Percentiles rank a stretch among this genome's conserved stretches.
Evolutionary conservation across 2,797 vertebrate species (phyloP).

Genomic region (Ceryle rudis): DNA sequence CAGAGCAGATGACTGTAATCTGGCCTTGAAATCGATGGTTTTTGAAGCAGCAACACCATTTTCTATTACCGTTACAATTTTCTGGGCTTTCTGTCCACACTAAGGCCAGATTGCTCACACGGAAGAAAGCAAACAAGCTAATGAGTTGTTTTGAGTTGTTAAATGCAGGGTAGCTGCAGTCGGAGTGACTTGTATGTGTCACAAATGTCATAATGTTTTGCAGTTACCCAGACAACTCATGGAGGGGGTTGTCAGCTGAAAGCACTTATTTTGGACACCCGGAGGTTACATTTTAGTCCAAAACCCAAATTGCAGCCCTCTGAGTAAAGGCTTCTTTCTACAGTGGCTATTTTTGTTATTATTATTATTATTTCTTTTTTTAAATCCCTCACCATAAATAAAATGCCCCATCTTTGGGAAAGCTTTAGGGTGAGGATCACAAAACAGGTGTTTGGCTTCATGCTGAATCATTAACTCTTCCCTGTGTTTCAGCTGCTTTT

Average conservation of each 20-base stretch:
- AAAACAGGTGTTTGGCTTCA: neutral
- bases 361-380: neutral
- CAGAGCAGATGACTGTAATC: neutral
- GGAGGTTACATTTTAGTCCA: neutral
- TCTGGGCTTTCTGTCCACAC: neutral
- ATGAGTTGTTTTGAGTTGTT: constrained; percentile 44
- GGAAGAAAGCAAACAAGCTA: constrained; percentile 37
- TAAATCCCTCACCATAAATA: neutral
- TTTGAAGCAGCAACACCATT: neutral
- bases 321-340: neutral
- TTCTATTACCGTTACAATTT: neutral
- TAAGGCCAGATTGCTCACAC: neutral
- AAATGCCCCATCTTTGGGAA: neutral
- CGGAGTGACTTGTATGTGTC: neutral
- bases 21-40: neutral
- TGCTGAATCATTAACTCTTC: neutral
- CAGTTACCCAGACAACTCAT: constrained; percentile 38
- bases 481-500: accelerated
- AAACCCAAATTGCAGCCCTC: neutral
- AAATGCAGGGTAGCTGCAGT: constrained; percentile 47
- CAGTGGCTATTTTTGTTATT: neutral
- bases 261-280: neutral
- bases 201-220: constrained; percentile 46
- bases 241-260: constrained; percentile 27
- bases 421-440: neutral